Percentiles rank a stretch among this genome's conserved stretches.
Conservation (phyloP, 2,888 invertebrate species). For the Deroplatys truncata region DNA sequence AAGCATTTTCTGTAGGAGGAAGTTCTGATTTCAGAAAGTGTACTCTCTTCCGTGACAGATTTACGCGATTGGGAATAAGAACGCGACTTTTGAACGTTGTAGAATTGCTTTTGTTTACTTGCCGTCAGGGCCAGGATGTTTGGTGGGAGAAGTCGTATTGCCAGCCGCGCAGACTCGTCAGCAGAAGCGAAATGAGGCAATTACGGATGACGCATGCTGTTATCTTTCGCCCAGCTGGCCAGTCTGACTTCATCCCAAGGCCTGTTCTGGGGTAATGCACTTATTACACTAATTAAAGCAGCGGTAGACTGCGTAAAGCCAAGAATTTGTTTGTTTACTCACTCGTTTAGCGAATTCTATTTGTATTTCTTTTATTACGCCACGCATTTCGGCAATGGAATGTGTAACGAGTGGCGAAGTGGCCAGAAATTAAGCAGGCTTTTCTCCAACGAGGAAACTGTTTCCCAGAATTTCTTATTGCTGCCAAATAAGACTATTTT, state of each 20-base stretch:
- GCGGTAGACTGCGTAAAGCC: neutral
- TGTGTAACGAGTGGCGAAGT: too few species aligned
- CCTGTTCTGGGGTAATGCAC: neutral
- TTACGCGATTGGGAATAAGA: neutral
- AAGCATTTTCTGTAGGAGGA: too few species aligned
- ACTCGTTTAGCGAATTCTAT: neutral
- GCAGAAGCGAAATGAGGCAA: conserved; percentile 1
- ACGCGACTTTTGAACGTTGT: neutral
- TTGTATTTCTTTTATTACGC: too few species aligned
- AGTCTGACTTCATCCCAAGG: neutral
- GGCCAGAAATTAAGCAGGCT: too few species aligned
- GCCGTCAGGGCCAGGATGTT: neutral
- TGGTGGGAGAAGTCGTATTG: neutral
- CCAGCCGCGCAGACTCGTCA: neutral
- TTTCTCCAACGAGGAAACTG: too few species aligned
- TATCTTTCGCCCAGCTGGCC: neutral
- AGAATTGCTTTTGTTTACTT: neutral
- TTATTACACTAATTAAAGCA: neutral
- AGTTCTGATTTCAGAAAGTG: too few species aligned
- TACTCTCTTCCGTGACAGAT: too few species aligned
- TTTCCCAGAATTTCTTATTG: too few species aligned
- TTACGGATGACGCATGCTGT: neutral
- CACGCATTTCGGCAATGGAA: too few species aligned
- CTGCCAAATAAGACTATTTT: too few species aligned
- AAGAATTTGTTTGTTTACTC: neutral